phyloP scores from a whole-genome alignment of 2,113 vertebrate genomes.

The rabbit (Oryctolagus cuniculus) region mOryCun1.1 NC_091444.1:4140001-4140500 shows the following conservation, averaged over 20 bases:
- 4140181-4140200: conserved; percentile 86
- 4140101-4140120: conserved; percentile 85
- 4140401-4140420: conserved; percentile 92
- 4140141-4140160: conserved; percentile 87
- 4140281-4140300: conserved; percentile 97
- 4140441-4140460: conserved; percentile 92
- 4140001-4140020: conserved; percentile 80
- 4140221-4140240: conserved; percentile 89
- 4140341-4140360: conserved; percentile 95
- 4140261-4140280: conserved; percentile 92
- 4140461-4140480: conserved; percentile 86
- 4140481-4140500: conserved; percentile 90
- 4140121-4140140: conserved; percentile 85
- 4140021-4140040: conserved; percentile 77
- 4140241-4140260: conserved; percentile 86
- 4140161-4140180: conserved; percentile 87
- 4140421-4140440: conserved; percentile 91
- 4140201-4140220: conserved; percentile 87
- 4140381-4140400: conserved; percentile 95
- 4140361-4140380: conserved; percentile 91
- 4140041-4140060: conserved; percentile 82
- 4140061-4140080: conserved; percentile 79
- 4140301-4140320: conserved; percentile 99
- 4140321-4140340: conserved; percentile 93
- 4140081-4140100: conserved; percentile 86